Percentiles rank a stretch among this genome's conserved stretches.
phyloP scores from a whole-genome alignment of 2,888 invertebrate genomes.

The Alloscopus bannaensis region DNA sequence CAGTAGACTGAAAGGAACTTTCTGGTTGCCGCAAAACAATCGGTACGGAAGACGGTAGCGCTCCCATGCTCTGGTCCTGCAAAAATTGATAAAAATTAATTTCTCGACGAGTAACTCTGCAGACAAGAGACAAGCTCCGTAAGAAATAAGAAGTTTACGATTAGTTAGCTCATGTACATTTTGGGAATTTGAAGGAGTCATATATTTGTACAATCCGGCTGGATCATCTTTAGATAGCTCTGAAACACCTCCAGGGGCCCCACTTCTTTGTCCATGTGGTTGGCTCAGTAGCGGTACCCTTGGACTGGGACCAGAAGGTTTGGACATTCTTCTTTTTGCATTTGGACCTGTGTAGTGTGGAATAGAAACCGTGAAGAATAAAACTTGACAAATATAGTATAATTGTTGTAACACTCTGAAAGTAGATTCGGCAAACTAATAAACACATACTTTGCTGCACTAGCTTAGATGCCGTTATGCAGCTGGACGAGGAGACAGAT shows the following conservation, averaged over 20 bases:
- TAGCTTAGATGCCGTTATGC: slow-evolving; percentile 65
- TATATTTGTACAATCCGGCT: slow-evolving; percentile 19
- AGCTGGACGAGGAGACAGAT: slow-evolving; percentile 11
- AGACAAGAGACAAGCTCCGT: too few relatives aligned
- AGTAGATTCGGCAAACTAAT: slow-evolving; percentile 3
- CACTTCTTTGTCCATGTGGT: neutral
- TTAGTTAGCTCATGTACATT: too few relatives aligned
- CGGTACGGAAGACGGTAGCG: neutral
- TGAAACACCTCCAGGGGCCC: neutral
- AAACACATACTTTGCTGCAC: slow-evolving; percentile 63
- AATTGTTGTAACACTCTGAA: neutral
- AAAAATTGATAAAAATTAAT: neutral
- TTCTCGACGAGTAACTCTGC: too few relatives aligned
- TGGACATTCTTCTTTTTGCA: slow-evolving; percentile 49
- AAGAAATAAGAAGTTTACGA: too few relatives aligned
- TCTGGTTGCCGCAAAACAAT: slow-evolving; percentile 21
- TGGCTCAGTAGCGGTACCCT: slow-evolving; percentile 24
- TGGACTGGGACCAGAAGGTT: slow-evolving; percentile 51
- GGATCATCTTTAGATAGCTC: slow-evolving; percentile 19
- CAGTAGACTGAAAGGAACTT: too few relatives aligned
- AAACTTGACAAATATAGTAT: neutral
- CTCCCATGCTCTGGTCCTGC: neutral
- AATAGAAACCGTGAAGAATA: neutral
- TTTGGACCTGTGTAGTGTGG: slow-evolving; percentile 26
- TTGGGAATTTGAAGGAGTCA: too few relatives aligned